Conservation (phyloP, 2,113 vertebrate genomes). For the Paedocypris sp. region DNA sequence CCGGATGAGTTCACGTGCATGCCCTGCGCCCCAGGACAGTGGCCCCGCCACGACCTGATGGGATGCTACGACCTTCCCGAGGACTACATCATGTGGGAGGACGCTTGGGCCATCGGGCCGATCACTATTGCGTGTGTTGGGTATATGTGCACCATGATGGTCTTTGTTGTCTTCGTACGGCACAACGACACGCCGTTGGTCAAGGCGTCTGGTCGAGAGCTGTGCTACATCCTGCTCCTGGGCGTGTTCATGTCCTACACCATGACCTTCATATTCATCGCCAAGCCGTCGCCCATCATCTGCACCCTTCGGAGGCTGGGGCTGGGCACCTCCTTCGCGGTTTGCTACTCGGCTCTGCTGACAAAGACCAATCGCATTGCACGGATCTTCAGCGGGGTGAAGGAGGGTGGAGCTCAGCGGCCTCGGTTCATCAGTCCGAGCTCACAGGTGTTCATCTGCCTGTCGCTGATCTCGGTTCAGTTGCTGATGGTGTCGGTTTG, state of each 20-base stretch:
- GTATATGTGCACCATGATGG: conserved; percentile 82
- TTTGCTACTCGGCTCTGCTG: conserved; percentile 93
- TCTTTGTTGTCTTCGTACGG: conserved; percentile 82
- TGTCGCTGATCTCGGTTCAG: conserved; percentile 89
- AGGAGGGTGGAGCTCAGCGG: conserved; percentile 77
- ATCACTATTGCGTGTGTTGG: conserved; percentile 90
- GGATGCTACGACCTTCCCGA: conserved; percentile 89
- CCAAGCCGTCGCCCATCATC: conserved; percentile 88
- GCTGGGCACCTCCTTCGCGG: conserved; percentile 87
- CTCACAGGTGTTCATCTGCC: conserved; percentile 96
- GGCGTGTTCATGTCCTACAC: conserved; percentile 92
- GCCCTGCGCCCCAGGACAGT: conserved; percentile 83
- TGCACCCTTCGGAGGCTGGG: conserved; percentile 85
- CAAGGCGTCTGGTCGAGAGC: conserved; percentile 90
- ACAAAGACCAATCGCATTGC: conserved; percentile 98
- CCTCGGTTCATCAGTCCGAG: conserved; percentile 95
- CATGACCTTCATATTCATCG: conserved; percentile 97
- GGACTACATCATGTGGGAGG: conserved; percentile 97
- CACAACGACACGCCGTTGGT: conserved; percentile 91
- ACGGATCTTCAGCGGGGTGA: conserved; percentile 88
- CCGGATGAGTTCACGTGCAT: conserved; percentile 91
- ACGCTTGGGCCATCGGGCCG: conserved; percentile 96
- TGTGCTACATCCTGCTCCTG: conserved; percentile 89
- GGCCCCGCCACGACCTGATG: conserved; percentile 81
- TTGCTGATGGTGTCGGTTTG: conserved; percentile 85